Percentiles rank a stretch among this genome's conserved stretches.
Evolutionary conservation across 2,797 vertebrate species (phyloP).

Genomic region (Chaenodraco wilsoni): DNA sequence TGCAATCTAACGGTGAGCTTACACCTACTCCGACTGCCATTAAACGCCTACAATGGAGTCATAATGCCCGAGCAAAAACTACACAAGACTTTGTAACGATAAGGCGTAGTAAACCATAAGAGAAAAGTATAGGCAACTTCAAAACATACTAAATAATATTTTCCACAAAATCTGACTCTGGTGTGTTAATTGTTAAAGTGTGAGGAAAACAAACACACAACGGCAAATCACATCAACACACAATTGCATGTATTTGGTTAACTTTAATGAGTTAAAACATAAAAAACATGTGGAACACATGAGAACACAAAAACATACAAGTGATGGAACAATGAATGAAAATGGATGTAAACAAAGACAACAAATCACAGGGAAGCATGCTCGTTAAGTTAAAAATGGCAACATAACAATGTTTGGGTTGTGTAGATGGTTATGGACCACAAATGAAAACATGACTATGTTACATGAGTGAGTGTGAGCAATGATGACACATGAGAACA

Average conservation of each 20-base stretch:
- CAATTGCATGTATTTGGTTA: constrained; percentile 52
- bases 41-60: constrained; percentile 60
- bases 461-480: constrained; percentile 28
- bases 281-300: constrained; percentile 38
- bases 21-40: constrained; percentile 65
- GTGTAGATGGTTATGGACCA: constrained; percentile 31
- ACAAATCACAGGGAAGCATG: neutral
- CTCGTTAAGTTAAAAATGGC: constrained; percentile 12
- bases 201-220: constrained; percentile 31
- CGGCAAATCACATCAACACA: constrained; percentile 63
- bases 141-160: constrained; percentile 16
- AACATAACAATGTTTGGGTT: constrained; percentile 26
- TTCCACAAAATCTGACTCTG: neutral
- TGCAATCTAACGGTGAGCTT: constrained; percentile 47
- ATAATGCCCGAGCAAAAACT: constrained; percentile 37
- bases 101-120: constrained; percentile 10
- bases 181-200: constrained; percentile 29
- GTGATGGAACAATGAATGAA: constrained; percentile 34
- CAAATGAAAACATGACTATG: constrained; percentile 33
- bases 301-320: constrained; percentile 24
- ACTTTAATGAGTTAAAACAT: constrained; percentile 75
- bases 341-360: constrained; percentile 29
- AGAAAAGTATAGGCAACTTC: neutral
- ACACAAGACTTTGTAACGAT: constrained; percentile 20
- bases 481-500: constrained; percentile 24